Evolutionary conservation across 2,888 invertebrate genomes (phyloP).

Genomic region (Uropetala carovei): DNA sequence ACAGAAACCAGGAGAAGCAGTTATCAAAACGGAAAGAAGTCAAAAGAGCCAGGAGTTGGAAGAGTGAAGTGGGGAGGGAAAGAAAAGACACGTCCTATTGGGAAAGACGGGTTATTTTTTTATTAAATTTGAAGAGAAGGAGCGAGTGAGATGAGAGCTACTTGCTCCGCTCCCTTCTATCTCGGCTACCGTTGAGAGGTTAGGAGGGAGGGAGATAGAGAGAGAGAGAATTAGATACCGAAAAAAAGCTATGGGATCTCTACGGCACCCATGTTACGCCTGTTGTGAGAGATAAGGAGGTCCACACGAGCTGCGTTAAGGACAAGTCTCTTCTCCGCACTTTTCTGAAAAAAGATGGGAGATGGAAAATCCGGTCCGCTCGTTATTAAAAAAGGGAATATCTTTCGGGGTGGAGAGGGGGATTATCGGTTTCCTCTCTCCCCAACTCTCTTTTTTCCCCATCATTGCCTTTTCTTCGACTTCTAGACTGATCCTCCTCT

Average conservation of each 20-base stretch:
- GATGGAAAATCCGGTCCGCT: too few species aligned
- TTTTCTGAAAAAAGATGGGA: too few species aligned
- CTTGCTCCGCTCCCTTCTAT: neutral
- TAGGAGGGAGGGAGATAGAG: neutral
- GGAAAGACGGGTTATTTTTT: neutral
- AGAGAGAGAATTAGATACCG: neutral
- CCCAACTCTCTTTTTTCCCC: too few species aligned
- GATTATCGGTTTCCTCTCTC: too few species aligned
- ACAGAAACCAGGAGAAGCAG: neutral
- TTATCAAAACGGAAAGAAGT: neutral
- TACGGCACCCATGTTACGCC: slow-evolving; percentile 40
- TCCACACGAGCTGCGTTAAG: too few species aligned
- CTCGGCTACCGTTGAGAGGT: neutral
- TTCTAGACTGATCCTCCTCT: too few species aligned
- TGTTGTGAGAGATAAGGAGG: neutral
- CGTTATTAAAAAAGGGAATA: too few species aligned
- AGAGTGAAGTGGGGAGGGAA: neutral
- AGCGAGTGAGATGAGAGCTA: neutral
- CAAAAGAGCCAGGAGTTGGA: neutral
- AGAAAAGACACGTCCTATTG: neutral
- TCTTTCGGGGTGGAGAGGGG: too few species aligned
- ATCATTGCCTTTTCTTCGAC: too few species aligned
- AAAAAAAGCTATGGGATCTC: slow-evolving; percentile 25
- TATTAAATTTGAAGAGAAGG: neutral
- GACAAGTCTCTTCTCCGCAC: too few species aligned